phyloP scores from a whole-genome alignment of 2,113 vertebrate species.

The Guaruba guarouba region DNA sequence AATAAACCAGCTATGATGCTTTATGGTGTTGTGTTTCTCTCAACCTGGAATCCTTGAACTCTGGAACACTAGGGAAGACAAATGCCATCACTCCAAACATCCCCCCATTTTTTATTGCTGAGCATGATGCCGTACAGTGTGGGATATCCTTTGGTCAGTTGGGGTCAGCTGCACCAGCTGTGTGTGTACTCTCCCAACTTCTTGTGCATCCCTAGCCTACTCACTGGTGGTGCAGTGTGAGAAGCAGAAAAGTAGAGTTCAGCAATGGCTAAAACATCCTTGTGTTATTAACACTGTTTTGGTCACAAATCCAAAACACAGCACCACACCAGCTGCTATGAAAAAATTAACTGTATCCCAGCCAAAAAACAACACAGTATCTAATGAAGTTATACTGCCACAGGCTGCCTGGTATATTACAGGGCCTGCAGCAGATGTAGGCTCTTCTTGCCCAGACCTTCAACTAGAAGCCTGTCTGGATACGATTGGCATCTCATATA shows the following conservation, averaged over 20 bases:
- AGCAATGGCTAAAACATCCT: background rate
- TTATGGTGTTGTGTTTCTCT: too few species aligned
- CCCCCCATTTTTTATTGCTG: too few species aligned
- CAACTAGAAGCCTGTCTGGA: background rate
- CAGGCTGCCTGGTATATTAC: background rate
- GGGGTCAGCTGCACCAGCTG: background rate
- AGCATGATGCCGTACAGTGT: too few species aligned
- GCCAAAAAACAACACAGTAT: background rate
- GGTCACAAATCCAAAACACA: background rate
- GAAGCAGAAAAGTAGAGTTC: background rate
- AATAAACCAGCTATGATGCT: too few species aligned
- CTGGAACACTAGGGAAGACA: background rate
- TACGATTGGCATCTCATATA: background rate
- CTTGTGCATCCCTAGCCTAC: background rate
- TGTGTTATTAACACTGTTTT: background rate
- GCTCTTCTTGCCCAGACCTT: background rate
- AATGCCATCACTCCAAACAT: background rate
- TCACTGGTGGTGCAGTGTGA: rapidly evolving
- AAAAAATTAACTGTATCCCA: background rate
- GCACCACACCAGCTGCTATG: background rate
- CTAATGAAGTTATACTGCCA: background rate
- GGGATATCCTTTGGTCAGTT: background rate
- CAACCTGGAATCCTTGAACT: too few species aligned
- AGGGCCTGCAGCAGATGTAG: background rate
- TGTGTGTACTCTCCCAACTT: background rate